These are phyloP conservation scores for Coptodon rendalli DNA, from an alignment of 2,113 vertebrate species.

Conservation along the genomic window DNA sequence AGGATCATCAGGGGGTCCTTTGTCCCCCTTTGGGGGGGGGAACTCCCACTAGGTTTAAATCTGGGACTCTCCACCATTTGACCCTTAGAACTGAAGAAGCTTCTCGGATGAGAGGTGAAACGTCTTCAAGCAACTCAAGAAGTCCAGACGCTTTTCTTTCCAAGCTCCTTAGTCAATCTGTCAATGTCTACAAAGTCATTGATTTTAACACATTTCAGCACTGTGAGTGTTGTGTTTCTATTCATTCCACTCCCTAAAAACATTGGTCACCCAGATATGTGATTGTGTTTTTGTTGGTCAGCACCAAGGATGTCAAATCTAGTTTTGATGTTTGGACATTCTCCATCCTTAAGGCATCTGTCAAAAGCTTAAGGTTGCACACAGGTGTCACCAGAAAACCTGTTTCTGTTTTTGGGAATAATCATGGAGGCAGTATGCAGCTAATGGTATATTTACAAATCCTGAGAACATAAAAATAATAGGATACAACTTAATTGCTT, in stretches of 20 bases:
- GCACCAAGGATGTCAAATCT: neutral
- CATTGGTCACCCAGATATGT: neutral
- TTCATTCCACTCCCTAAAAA: neutral
- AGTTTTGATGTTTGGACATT: neutral
- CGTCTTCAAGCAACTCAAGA: no score
- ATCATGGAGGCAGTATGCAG: neutral
- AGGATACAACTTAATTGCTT: neutral
- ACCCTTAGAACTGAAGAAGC: no score
- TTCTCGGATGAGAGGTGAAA: no score
- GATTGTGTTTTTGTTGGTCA: neutral
- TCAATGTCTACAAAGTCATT: neutral
- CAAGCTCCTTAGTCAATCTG: neutral
- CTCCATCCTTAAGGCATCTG: neutral
- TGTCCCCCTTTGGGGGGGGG: no score
- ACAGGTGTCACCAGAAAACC: neutral
- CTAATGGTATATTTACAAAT: neutral
- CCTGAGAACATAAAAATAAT: neutral
- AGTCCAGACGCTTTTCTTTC: no score
- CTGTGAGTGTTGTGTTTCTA: neutral
- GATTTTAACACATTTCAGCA: neutral
- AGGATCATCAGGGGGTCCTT: no score
- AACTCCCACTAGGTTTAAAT: no score
- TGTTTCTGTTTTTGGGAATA: neutral
- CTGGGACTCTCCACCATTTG: no score
- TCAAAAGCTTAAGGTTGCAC: neutral